Percentiles rank a stretch among this genome's conserved stretches.
Conservation (phyloP, 2,797 vertebrate genomes). For the Geotrypetes seraphini region DNA sequence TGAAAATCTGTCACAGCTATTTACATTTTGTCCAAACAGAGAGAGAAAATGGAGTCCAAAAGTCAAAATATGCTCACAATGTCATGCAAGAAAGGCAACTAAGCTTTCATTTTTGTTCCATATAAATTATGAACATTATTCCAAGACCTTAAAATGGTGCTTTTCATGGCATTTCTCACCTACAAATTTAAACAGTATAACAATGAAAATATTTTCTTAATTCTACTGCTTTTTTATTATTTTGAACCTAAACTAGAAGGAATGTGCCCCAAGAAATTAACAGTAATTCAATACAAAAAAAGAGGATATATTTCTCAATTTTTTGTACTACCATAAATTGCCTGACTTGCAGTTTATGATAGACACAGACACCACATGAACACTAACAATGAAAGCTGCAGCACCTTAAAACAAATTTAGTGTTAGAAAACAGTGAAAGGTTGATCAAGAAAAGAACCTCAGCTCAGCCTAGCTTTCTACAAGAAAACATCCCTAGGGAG, state of each 20-base stretch:
- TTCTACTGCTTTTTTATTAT: not conserved
- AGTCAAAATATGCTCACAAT: accelerated
- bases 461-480: not conserved
- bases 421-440: not conserved
- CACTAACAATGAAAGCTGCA: not conserved
- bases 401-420: not conserved
- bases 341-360: too few relatives aligned
- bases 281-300: not conserved
- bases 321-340: too few relatives aligned
- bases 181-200: not conserved
- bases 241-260: not conserved
- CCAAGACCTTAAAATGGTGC: not conserved
- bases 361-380: not conserved
- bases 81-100: accelerated
- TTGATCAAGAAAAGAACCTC: not conserved
- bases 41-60: too few relatives aligned
- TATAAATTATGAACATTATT: accelerated
- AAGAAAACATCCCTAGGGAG: not conserved
- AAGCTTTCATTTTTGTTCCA: not conserved
- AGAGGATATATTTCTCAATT: too few relatives aligned
- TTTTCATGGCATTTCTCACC: not conserved
- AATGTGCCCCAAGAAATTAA: not conserved
- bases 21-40: too few relatives aligned
- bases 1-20: too few relatives aligned
- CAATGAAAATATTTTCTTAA: not conserved